A percentile compares a stretch with the other conserved stretches of the same genome.
Evolutionary conservation across 2,113 vertebrate species (phyloP).

Genomic region (Piaya cayana): DNA sequence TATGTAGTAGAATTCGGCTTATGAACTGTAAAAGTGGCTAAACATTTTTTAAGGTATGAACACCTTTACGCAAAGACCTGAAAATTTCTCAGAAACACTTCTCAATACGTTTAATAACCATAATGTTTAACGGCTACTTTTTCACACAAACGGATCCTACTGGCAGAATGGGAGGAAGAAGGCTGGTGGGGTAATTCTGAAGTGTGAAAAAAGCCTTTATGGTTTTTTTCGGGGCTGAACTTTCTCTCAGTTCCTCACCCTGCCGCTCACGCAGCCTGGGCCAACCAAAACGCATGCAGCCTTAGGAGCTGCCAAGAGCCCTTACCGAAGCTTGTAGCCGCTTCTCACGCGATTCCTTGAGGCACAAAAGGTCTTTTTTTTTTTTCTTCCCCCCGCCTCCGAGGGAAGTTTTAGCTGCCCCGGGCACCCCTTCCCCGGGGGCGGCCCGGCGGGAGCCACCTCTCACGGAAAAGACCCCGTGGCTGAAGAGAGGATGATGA

Average conservation of each 20-base stretch:
- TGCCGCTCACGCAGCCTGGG: neutral
- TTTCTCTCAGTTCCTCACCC: neutral
- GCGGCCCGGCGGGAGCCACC: fast-evolving
- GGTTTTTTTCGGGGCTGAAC: neutral
- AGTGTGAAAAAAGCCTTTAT: neutral
- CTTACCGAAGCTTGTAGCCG: neutral
- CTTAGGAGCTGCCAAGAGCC: neutral
- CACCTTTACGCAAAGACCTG: neutral
- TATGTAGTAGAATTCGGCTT: neutral
- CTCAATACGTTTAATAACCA: fast-evolving
- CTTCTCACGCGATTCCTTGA: neutral
- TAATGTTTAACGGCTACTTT: neutral
- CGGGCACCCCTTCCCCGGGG: too few relatives aligned
- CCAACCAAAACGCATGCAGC: neutral
- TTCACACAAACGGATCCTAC: neutral
- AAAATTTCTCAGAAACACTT: neutral
- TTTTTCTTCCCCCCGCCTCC: too few relatives aligned
- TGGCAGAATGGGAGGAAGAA: neutral
- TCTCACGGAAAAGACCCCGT: neutral
- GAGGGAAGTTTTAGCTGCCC: neutral
- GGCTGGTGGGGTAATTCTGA: neutral
- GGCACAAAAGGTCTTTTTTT: neutral
- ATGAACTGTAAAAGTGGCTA: neutral
- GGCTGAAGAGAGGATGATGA: neutral
- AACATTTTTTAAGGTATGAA: neutral